phyloP scores from a whole-genome alignment of 2,797 vertebrate genomes.

The Nothura maculosa region DNA sequence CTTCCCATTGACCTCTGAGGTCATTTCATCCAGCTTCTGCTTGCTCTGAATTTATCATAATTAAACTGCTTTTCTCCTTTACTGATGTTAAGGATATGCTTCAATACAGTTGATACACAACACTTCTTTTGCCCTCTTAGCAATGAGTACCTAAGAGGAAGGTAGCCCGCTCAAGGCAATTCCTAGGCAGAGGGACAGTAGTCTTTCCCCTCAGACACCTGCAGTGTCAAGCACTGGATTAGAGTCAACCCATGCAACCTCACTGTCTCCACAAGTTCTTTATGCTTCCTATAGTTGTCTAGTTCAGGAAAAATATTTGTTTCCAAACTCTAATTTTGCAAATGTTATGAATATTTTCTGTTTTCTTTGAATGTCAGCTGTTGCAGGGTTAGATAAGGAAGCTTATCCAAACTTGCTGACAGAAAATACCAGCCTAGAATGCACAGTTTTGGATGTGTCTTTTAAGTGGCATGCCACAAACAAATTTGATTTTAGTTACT shows the following conservation, averaged over 20 bases:
- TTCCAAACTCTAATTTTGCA: neutral
- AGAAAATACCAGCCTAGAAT: neutral
- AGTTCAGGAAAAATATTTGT: neutral
- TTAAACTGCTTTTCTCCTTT: neutral
- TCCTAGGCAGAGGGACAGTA: neutral
- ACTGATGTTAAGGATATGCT: neutral
- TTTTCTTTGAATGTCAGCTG: neutral
- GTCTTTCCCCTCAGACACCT: neutral
- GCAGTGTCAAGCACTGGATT: neutral
- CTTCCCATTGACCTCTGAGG: conserved; percentile 19
- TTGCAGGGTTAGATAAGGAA: neutral
- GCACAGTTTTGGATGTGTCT: neutral
- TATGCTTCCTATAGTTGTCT: neutral
- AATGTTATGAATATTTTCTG: neutral
- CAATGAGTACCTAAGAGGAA: neutral
- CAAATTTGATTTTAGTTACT: neutral
- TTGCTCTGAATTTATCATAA: neutral
- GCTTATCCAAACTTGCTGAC: neutral
- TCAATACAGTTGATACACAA: neutral
- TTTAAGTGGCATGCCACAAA: neutral
- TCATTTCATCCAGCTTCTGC: conserved; percentile 19
- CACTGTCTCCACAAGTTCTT: neutral
- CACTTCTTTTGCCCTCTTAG: neutral
- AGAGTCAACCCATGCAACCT: neutral
- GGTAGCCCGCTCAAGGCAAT: neutral